phyloP scores from a whole-genome alignment of 37 sponge, comb jelly and placozoan genomes.

The Halisarca cf. caerulea region DNA sequence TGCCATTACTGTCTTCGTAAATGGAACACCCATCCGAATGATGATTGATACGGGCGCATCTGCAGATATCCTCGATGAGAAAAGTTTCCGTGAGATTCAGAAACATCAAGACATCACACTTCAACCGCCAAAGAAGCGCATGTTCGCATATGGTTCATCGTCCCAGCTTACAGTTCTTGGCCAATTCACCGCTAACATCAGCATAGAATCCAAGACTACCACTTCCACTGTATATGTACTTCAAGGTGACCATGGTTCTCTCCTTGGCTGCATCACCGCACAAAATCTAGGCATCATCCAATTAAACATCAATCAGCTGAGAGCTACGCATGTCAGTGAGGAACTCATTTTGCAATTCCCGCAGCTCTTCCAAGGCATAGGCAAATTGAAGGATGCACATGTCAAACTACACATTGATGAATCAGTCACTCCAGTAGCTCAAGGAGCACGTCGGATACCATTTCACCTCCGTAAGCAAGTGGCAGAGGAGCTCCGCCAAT shows the following conservation, averaged over 20 bases:
- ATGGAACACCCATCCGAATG: too few species aligned
- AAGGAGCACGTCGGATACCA: constrained; percentile 42
- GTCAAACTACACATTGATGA: constrained; percentile 51
- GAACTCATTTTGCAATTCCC: constrained; percentile 17
- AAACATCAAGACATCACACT: too few species aligned
- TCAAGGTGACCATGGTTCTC: constrained; percentile 43
- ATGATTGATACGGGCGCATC: too few species aligned
- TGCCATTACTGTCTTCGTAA: too few species aligned
- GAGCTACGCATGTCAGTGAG: not conserved
- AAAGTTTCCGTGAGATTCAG: too few species aligned
- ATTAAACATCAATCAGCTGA: constrained; percentile 14
- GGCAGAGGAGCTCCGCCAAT: constrained; percentile 24
- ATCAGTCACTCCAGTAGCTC: constrained; percentile 38
- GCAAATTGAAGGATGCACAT: constrained; percentile 22
- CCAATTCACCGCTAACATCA: not conserved
- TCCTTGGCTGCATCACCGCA: constrained; percentile 42
- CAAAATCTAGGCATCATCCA: constrained; percentile 20
- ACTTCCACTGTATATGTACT: not conserved
- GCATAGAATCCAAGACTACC: not conserved
- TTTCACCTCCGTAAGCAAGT: constrained; percentile 54
- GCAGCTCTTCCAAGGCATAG: constrained; percentile 39
- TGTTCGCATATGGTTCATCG: not conserved
- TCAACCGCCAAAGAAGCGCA: not conserved
- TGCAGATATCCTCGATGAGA: too few species aligned
- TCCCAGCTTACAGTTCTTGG: not conserved